Base-by-base conservation (phyloP, 1,140 invertebrate species). In the Carcinoscorpius rotundicauda region DNA sequence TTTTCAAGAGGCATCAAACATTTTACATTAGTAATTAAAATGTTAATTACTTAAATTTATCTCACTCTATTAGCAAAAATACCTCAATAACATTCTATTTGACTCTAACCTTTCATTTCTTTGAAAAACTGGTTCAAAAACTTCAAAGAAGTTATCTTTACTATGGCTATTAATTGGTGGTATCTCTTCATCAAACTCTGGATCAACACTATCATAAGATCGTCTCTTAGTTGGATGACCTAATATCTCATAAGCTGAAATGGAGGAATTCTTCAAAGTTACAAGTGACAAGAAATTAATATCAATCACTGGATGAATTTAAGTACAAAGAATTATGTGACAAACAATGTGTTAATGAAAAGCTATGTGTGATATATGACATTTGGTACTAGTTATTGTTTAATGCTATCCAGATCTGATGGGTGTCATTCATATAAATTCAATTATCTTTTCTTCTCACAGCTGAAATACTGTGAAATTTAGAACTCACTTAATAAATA, bases 181-280 rank as follows among this genome's bases (percentile, higher is more conserved):
- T 53, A 98, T 79, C 66, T 81, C 80, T 71, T 99, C 91, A 76
- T 96, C 93, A 77, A 98, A 96, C 69, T 86, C 82, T 4, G 93
- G 92, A 80, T 99, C 97, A 64, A 98, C 86, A 50, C 93, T 97
- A 80, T 99, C 97, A 78, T 90, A 99, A 2, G 94, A 88, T 68
- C 87, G 81, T 69, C 95, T 81, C 73, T 89, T 93, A 4, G 81
- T 75, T 9, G 87, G 82, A 71, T 86, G 91, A 0, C 93, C 90
- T 66, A 94, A 80, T 51, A 86, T 91, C 80, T 97, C 93, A 83
- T 89, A 93, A 10, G 95, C 95, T 79, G 62, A 51, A 56, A 51
- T 60, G 49, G 58, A 52, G 52, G 49, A 56, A 65, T 9, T n/a
- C 8, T 49, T 66, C 10, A 64, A 63, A 60, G 10, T 4, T 11